Base-by-base conservation (phyloP, 2,888 invertebrate genomes). In the Ormyrus thymus region DNA sequence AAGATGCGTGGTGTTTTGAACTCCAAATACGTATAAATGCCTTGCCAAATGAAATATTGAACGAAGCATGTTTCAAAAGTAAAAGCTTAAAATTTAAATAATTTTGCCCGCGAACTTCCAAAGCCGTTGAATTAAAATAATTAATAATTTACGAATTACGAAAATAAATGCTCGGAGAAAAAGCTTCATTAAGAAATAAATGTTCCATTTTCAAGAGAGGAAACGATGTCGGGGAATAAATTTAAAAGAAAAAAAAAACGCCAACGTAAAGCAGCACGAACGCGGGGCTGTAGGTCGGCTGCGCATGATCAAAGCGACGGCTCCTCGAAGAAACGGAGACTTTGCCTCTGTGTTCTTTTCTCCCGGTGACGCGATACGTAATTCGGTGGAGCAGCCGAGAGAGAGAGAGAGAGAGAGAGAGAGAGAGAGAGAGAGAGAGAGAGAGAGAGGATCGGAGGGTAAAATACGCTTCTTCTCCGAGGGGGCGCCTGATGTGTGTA, bases 391-490 rank as follows among this genome's bases (percentile, higher is more conserved):
- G n/a, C 68, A 8, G 45, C 29, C 51, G 53, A 29, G 29, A 29
- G 29, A 29, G 29, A 29, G 29, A 29, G 3, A 29, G 29, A 29
- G 29, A 62, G 61, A 43, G 45, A 51, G 58, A 8, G 7, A 11
- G 15, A 13, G 13, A 1, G 58, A 29, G 29, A 29, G 29, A 29
- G 3, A 29, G 29, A 29, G 29, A 62, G 61, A 43, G 45, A 51
- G 58, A 8, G 7, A 11, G 15, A 13, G 13, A 1, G 58, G 29
- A 50, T 58, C 43, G 29, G 64, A 62, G 65, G 64, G 53, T 50
- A 65, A 73, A 73, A 73, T 73, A 73, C 50, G 73, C 73, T 65
- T 65, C 64, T 15, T 13, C 62, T 55, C 15, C 29, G 64, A 72
- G 10, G 9, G 62, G 56, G 46, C 59, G 56, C 55, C 55, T 29